Evolutionary conservation across 1,140 invertebrate genomes (phyloP).

Genomic region (Notospermus geniculatus): DNA sequence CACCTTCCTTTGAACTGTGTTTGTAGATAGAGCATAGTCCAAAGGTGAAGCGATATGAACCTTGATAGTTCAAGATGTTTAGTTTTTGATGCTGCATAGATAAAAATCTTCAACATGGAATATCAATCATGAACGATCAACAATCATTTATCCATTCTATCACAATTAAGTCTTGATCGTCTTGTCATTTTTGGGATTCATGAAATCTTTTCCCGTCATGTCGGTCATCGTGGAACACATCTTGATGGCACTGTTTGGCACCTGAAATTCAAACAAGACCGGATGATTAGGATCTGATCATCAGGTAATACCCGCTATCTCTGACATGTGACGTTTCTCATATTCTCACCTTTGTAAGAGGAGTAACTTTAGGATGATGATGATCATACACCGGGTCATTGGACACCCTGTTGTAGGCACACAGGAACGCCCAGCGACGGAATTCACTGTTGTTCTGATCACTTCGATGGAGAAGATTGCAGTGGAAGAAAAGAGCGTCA

Average conservation of each 20-base stretch:
- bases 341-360: slow-evolving; percentile 18
- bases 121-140: too few relatives aligned
- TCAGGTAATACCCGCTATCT: too few relatives aligned
- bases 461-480: slow-evolving; percentile 25
- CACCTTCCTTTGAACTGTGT: too few relatives aligned
- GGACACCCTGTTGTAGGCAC: slow-evolving; percentile 21
- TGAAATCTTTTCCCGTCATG: slow-evolving; percentile 22
- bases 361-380: slow-evolving; percentile 27
- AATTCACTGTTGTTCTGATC: slow-evolving; percentile 21
- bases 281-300: too few relatives aligned
- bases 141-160: too few relatives aligned
- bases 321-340: too few relatives aligned
- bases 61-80: too few relatives aligned
- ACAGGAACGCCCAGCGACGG: slow-evolving; percentile 22
- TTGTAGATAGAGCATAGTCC: too few relatives aligned
- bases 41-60: too few relatives aligned
- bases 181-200: slow-evolving; percentile 20
- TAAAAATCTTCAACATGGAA: too few relatives aligned
- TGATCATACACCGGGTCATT: slow-evolving; percentile 25
- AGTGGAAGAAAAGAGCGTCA: slow-evolving; percentile 26
- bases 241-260: slow-evolving; percentile 25
- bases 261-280: too few relatives aligned
- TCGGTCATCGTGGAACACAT: slow-evolving; percentile 12
- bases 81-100: too few relatives aligned
- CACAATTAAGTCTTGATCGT: slow-evolving; percentile 8